Evolutionary conservation across 2,888 invertebrate genomes (phyloP), one percentile per base, ranked within the genome.

Genomic region (Drosophila lacicola): DNA sequence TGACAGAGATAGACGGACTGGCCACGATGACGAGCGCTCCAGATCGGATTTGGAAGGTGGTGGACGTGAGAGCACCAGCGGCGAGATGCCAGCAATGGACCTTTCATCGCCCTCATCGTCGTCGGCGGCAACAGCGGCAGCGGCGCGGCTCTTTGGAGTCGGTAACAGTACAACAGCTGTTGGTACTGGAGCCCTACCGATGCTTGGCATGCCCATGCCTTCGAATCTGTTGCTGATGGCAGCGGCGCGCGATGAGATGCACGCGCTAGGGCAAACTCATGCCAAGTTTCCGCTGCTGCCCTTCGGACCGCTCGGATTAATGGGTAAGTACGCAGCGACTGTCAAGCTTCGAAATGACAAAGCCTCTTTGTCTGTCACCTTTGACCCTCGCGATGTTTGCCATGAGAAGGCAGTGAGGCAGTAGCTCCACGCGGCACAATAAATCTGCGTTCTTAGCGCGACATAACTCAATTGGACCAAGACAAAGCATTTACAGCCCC

Each of bases 221-320:
- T 90, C 91, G 8, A 91, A 92, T 76, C 88, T 92, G 21, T 80
- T 92, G 25, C 74, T 92, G 21, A 91, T 91, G 91, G 90, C 92
- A 0, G 92, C 92, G 44, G 91, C 92, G 9, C 86, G 92, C 25
- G 91, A 92, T 50, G 92, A 92, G 75, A 90, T 91, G 80, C 91
- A 91, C 45, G 86, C 90, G 36, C 70, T 91, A 41, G 83, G 87
- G 41, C 83, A 84, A 42, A 88, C 82, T 56, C 89, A 90, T 64
- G 89, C 91, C 34, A 92, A 91, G 70, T 91, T 97, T 88, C 96
- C 96, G 78, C 95, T 96, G 85, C 95, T 96, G 77, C 95, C 96
- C 83, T 97, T 97, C 94, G 96, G 96, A 94, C 96, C 97, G 85
- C 94, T 97, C 90, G 96, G 96, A 93, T 95, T 97, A 91, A 96